phyloP scores from a whole-genome alignment of 2,113 vertebrate genomes.

The Phyllostomus discolor region DNA sequence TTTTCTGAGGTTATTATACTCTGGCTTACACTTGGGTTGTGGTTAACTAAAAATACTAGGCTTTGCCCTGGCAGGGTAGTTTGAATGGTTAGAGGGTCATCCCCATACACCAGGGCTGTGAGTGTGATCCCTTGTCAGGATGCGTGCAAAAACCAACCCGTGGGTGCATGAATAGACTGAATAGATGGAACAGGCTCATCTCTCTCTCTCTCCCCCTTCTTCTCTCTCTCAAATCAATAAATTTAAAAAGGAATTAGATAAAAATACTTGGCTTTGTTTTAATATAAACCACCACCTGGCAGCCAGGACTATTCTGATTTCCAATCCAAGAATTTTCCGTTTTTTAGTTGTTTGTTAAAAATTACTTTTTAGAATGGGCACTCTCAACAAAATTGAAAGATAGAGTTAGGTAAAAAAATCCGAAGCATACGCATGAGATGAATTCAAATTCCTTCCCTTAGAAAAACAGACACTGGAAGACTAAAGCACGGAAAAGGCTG shows the following conservation, averaged over 20 bases:
- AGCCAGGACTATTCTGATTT: background rate
- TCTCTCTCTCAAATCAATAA: no score
- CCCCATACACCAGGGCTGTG: no score
- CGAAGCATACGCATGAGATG: background rate
- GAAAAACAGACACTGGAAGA: constrained; percentile 20
- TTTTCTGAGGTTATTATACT: background rate
- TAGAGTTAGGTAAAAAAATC: background rate
- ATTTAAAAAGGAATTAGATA: no score
- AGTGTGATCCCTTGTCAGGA: no score
- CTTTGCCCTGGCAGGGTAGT: background rate
- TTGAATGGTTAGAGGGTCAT: no score
- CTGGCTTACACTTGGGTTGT: background rate
- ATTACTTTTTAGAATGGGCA: background rate
- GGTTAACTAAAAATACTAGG: background rate
- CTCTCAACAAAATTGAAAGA: background rate
- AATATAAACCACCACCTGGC: background rate
- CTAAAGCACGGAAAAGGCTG: constrained; percentile 16
- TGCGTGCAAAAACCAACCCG: no score
- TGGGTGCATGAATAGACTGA: no score
- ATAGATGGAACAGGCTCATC: no score
- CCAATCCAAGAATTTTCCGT: background rate
- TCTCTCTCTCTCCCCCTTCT: no score
- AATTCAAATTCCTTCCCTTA: constrained; percentile 48
- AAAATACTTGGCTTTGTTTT: background rate
- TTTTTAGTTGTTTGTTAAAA: background rate